A percentile compares a stretch with the other conserved stretches of the same genome.
Conservation (phyloP, 1,140 invertebrate species). For the Hyles vespertilio region DNA sequence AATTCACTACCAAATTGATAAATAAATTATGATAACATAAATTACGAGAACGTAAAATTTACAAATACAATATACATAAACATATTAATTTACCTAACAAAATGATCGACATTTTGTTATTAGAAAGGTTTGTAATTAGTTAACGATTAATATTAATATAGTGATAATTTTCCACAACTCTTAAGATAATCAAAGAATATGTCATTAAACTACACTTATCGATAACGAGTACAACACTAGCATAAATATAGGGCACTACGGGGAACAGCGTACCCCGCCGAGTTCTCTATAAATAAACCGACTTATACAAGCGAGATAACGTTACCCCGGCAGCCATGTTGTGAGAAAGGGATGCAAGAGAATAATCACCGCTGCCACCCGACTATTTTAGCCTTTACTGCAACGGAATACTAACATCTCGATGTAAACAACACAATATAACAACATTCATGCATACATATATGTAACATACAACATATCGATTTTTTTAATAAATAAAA, state of each 20-base stretch:
- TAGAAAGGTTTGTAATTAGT: too few relatives aligned
- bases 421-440: constrained; percentile 4
- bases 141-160: not conserved
- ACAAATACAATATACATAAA: too few relatives aligned
- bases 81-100: too few relatives aligned
- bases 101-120: too few relatives aligned
- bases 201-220: constrained; percentile 10
- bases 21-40: too few relatives aligned
- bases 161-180: not conserved
- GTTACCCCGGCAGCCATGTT: constrained; percentile 14
- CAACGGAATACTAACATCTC: constrained; percentile 14
- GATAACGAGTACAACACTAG: constrained; percentile 38
- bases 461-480: too few relatives aligned
- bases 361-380: constrained; percentile 17
- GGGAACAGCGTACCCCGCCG: constrained; percentile 44
- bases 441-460: not conserved
- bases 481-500: too few relatives aligned
- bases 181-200: not conserved
- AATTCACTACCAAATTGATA: too few relatives aligned
- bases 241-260: constrained; percentile 54
- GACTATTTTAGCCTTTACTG: constrained; percentile 19
- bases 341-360: constrained; percentile 25
- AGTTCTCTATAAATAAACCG: constrained; percentile 59
- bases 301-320: constrained; percentile 32
- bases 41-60: too few relatives aligned